Evolutionary conservation across 1,140 invertebrate genomes (phyloP).

Genomic region (Drosophila kohkoa): DNA sequence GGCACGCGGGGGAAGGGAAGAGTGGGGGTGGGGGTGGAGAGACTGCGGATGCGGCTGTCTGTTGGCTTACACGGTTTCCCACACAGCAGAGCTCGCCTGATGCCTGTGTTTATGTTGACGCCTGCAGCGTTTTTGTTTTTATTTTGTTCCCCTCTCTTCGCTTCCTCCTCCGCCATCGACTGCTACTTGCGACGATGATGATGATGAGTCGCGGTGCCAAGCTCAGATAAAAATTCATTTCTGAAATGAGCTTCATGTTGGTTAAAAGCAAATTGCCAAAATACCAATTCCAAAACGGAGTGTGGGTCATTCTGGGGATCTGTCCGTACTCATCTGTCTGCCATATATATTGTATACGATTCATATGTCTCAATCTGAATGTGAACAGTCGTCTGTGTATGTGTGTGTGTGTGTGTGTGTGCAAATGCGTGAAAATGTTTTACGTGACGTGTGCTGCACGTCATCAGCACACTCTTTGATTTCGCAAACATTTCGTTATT

Average conservation of each 20-base stretch:
- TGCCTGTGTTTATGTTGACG: constrained; percentile 21
- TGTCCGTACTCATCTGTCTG: background rate
- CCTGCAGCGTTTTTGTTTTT: constrained; percentile 6
- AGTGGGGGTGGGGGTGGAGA: too few relatives aligned
- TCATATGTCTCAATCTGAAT: background rate
- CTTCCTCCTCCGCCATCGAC: background rate
- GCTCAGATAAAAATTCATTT: constrained; percentile 53
- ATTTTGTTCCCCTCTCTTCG: background rate
- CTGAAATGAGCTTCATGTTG: constrained; percentile 43
- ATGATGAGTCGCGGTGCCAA: constrained; percentile 25
- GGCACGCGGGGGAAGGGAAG: background rate
- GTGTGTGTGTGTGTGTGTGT: too few relatives aligned
- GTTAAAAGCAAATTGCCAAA: constrained; percentile 16
- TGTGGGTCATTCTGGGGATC: constrained; percentile 1
- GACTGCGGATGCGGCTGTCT: constrained; percentile 27
- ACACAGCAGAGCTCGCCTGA: background rate
- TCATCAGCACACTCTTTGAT: background rate
- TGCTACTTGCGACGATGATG: background rate
- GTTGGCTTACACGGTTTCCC: constrained; percentile 15
- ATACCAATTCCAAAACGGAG: background rate
- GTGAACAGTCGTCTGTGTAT: too few relatives aligned
- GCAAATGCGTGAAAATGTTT: background rate
- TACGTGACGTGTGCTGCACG: background rate
- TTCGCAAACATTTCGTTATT: too few relatives aligned
- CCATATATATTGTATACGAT: background rate